These are phyloP conservation scores for Andrena flavipes DNA, from an alignment of 2,888 invertebrate genomes.

Conservation along the genomic window DNA sequence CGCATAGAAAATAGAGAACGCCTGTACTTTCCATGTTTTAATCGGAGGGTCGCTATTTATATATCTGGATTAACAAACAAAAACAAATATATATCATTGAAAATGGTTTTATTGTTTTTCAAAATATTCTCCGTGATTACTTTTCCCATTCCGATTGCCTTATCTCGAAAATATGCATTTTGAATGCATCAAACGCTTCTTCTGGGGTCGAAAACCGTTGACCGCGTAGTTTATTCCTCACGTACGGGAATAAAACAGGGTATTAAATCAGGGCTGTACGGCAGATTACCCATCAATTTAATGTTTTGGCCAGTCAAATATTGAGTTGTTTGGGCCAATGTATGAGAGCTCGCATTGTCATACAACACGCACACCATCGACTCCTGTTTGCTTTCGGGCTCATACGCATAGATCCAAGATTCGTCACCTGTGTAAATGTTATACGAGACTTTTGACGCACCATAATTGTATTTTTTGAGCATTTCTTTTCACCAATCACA, in stretches of 20 bases:
- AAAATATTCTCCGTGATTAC: constrained; percentile 49
- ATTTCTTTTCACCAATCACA: too few relatives aligned
- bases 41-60: too few relatives aligned
- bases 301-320: not conserved
- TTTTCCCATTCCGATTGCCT: constrained; percentile 45
- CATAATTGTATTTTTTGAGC: too few relatives aligned
- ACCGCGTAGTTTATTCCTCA: constrained; percentile 13
- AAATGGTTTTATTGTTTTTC: constrained; percentile 17
- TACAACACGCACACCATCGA: too few relatives aligned
- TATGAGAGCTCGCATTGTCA: not conserved
- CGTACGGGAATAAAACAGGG: not conserved
- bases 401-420: too few relatives aligned
- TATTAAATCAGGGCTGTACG: not conserved
- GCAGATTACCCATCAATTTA: not conserved
- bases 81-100: not conserved
- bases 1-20: too few relatives aligned
- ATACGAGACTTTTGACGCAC: too few relatives aligned
- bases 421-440: too few relatives aligned
- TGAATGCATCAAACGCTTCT: not conserved
- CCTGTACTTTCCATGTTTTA: too few relatives aligned
- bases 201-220: not conserved
- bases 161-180: constrained; percentile 8
- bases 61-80: not conserved
- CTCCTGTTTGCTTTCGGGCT: too few relatives aligned
- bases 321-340: not conserved